A percentile compares a stretch with the other conserved stretches of the same genome.
phyloP scores from a whole-genome alignment of 1,140 invertebrate species.

The Aphelenchoides besseyi region DNA sequence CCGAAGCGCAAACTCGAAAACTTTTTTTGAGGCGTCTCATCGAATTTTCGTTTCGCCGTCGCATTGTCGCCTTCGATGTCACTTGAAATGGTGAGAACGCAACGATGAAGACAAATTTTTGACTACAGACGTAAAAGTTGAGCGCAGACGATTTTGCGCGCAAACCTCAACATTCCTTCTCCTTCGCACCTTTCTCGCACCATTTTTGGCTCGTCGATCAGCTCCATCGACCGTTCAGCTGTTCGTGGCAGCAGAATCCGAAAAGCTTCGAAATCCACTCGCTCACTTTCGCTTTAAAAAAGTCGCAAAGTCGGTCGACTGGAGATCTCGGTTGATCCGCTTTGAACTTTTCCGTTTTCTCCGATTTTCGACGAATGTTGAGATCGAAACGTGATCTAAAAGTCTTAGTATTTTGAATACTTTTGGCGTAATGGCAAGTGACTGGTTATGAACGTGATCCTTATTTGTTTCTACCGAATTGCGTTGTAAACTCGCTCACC shows the following conservation, averaged over 20 bases:
- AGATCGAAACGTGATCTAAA: too few relatives aligned
- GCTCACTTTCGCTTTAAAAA: background rate
- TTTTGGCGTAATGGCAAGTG: background rate
- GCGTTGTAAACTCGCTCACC: background rate
- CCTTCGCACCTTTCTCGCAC: background rate
- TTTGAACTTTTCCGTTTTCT: background rate
- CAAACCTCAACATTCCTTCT: background rate
- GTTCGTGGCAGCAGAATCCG: background rate
- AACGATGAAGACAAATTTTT: too few relatives aligned
- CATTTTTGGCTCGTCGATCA: background rate
- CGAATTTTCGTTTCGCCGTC: too few relatives aligned
- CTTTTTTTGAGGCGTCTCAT: too few relatives aligned
- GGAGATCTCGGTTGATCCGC: background rate
- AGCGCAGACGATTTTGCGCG: too few relatives aligned
- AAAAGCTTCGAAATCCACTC: background rate
- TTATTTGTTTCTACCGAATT: too few relatives aligned
- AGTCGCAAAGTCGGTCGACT: background rate
- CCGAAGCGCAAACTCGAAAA: too few relatives aligned
- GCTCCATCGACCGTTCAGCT: background rate
- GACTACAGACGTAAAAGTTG: too few relatives aligned
- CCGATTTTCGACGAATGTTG: too few relatives aligned
- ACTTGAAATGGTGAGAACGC: too few relatives aligned
- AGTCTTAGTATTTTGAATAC: background rate
- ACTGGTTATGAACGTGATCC: too few relatives aligned
- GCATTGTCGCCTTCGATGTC: too few relatives aligned